These are phyloP conservation scores for Aplysia californica DNA, from an alignment of 1,140 invertebrate genomes.

Conservation along the genomic window DNA sequence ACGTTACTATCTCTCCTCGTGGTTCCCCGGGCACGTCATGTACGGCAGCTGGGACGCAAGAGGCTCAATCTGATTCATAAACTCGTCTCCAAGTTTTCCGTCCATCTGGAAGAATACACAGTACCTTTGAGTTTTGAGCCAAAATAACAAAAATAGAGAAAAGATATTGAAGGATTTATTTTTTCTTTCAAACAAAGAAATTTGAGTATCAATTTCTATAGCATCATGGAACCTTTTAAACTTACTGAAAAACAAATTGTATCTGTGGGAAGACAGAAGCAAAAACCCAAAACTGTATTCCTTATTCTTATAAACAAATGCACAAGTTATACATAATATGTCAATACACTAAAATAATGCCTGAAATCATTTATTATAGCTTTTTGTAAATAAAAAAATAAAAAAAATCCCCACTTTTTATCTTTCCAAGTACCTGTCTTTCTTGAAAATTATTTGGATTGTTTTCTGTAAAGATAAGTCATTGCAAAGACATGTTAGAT, in stretches of 20 bases:
- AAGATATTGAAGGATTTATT: background rate
- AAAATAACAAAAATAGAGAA: background rate
- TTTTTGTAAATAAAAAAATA: no score
- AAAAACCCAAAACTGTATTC: no score
- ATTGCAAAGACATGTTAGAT: background rate
- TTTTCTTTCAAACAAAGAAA: background rate
- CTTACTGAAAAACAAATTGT: background rate
- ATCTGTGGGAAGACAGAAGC: no score
- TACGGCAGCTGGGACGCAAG: conserved; percentile 63
- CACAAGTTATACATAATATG: no score
- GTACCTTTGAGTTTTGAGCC: background rate
- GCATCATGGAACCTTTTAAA: background rate
- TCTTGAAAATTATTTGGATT: no score
- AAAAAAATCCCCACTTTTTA: no score
- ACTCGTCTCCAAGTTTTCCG: conserved; percentile 65
- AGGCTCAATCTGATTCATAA: conserved; percentile 63
- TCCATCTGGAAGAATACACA: conserved; percentile 43
- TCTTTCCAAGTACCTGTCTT: no score
- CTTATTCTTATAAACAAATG: no score
- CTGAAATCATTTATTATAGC: no score
- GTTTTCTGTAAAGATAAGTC: no score
- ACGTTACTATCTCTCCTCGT: conserved; percentile 61
- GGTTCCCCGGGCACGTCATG: conserved; percentile 67
- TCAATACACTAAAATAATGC: no score
- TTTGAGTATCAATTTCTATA: background rate